A percentile compares a stretch with the other conserved stretches of the same genome.
These are phyloP conservation scores for Dryadula phaetusa DNA, from an alignment of 2,888 invertebrate species.

Conservation along the genomic window DNA sequence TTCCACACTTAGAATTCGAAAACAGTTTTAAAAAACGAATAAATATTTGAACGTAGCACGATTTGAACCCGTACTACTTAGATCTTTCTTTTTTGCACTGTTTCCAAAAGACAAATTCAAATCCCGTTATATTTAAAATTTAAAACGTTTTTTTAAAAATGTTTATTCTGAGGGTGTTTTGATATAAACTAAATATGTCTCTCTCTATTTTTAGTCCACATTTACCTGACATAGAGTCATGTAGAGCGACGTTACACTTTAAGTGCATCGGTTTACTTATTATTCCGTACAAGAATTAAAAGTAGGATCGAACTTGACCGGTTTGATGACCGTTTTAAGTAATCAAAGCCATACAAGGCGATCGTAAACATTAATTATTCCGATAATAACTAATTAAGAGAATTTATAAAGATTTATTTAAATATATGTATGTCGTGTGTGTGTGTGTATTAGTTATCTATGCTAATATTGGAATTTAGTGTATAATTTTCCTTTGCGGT, in stretches of 20 bases:
- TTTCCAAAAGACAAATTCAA: too few species aligned
- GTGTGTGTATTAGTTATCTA: conserved; percentile 26
- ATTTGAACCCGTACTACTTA: too few species aligned
- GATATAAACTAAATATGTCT: not conserved
- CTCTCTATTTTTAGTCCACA: not conserved
- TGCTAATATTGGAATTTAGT: conserved; percentile 39
- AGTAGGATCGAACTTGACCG: conserved; percentile 30
- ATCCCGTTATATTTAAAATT: too few species aligned
- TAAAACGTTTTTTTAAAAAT: too few species aligned
- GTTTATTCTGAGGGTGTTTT: too few species aligned
- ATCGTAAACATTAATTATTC: conserved; percentile 32
- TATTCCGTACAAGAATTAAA: conserved; percentile 9
- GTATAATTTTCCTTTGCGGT: conserved; percentile 25
- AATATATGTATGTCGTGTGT: conserved; percentile 35
- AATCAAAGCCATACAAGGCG: conserved; percentile 26
- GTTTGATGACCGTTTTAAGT: conserved; percentile 38
- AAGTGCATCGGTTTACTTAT: conserved; percentile 11
- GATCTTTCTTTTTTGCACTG: too few species aligned
- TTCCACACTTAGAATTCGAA: too few species aligned
- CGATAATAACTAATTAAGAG: conserved; percentile 34
- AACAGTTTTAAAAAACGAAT: too few species aligned
- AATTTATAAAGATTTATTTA: conserved; percentile 48
- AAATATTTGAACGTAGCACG: too few species aligned
- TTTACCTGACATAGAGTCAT: not conserved
- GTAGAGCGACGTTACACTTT: conserved; percentile 10